These are phyloP conservation scores for Agrotis ipsilon DNA, from an alignment of 2,888 invertebrate species.

Conservation along the genomic window DNA sequence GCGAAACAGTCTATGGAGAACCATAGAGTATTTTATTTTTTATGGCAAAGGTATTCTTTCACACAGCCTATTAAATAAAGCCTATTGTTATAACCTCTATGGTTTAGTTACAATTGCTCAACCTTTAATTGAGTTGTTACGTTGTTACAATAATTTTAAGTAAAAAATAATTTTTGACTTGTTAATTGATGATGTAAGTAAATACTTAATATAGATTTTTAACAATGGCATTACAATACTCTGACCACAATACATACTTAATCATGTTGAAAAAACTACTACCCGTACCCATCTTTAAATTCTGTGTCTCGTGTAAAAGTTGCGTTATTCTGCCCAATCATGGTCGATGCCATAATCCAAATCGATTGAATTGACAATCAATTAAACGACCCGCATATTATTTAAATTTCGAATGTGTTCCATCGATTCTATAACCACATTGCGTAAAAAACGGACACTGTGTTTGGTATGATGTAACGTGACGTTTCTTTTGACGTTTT, in stretches of 20 bases:
- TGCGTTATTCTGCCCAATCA: slow-evolving; percentile 34
- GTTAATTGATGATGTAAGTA: no score
- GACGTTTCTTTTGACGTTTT: no score
- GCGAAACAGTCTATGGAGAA: slow-evolving; percentile 42
- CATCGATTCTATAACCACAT: slow-evolving; percentile 19
- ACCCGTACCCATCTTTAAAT: not conserved
- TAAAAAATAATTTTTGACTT: not conserved
- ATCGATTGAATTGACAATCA: slow-evolving; percentile 38
- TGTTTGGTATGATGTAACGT: no score
- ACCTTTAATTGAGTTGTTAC: slow-evolving; percentile 12
- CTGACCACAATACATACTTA: no score
- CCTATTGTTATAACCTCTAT: slow-evolving; percentile 41
- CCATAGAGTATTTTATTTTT: slow-evolving; percentile 42
- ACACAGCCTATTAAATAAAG: slow-evolving; percentile 22
- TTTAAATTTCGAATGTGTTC: slow-evolving; percentile 26
- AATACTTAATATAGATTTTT: no score
- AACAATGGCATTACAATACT: no score
- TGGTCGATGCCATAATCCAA: slow-evolving; percentile 31
- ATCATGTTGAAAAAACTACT: not conserved
- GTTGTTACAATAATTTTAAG: not conserved
- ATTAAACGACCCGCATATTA: slow-evolving; percentile 55
- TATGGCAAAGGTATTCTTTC: slow-evolving; percentile 31
- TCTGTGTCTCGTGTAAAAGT: slow-evolving; percentile 31
- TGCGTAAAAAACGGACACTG: no score
- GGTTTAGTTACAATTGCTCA: slow-evolving; percentile 14